Evolutionary conservation across 2,797 vertebrate species (phyloP).

Genomic region (Gymnoscopelus microlampas): DNA sequence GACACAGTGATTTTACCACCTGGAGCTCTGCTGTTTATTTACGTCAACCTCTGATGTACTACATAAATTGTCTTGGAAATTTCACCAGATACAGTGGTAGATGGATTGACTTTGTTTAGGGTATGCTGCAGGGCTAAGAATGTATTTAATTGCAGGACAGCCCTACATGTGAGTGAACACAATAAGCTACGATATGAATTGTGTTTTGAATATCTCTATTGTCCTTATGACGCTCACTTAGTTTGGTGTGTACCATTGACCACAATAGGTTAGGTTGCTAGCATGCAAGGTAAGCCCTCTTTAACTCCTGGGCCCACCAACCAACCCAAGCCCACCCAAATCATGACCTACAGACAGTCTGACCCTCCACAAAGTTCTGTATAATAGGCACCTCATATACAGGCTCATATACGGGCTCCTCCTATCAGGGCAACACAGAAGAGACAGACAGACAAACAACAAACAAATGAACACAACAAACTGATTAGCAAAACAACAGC

Average conservation of each 20-base stretch:
- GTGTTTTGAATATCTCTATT: constrained; percentile 13
- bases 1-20: no score
- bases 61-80: no score
- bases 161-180: no score
- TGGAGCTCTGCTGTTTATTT: no score
- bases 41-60: no score
- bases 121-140: no score
- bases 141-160: no score
- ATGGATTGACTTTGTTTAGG: no score
- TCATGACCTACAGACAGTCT: constrained; percentile 27
- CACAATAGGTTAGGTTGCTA: constrained; percentile 2
- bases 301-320: neutral
- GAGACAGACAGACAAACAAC: constrained; percentile 64
- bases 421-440: constrained; percentile 77
- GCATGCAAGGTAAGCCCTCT: constrained; percentile 57
- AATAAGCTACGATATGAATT: no score
- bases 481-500: constrained; percentile 40
- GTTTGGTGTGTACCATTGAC: neutral
- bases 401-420: constrained; percentile 78
- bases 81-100: no score
- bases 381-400: constrained; percentile 79
- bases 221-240: constrained; percentile 37
- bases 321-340: constrained; percentile 27
- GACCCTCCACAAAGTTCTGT: constrained; percentile 55
- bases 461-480: constrained; percentile 31